Evolutionary conservation across 2,888 invertebrate genomes (phyloP).

Genomic region (Rambutsinella grinnellia): DNA sequence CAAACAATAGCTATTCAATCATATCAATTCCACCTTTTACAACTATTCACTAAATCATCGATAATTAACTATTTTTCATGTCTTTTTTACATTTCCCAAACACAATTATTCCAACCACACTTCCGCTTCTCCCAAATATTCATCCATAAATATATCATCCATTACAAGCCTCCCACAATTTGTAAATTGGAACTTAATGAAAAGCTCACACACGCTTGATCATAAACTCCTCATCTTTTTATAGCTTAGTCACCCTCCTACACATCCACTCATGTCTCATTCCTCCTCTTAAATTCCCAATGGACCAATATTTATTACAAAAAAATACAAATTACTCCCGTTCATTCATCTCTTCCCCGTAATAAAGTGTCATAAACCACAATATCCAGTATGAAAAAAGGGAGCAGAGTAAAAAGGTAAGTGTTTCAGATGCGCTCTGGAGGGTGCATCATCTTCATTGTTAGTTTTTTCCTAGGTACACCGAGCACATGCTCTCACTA

Average conservation of each 20-base stretch:
- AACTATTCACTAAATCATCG: too few species aligned
- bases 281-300: conserved; percentile 5
- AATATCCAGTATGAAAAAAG: neutral
- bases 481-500: neutral
- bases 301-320: conserved; percentile 27
- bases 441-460: conserved; percentile 29
- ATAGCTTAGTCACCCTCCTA: conserved; percentile 13
- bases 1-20: too few species aligned
- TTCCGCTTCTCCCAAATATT: neutral
- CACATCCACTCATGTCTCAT: conserved; percentile 4
- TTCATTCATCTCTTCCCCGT: neutral
- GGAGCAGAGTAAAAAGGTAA: conserved; percentile 10
- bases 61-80: too few species aligned
- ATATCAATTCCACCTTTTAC: too few species aligned
- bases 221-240: neutral
- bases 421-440: neutral
- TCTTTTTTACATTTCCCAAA: too few species aligned
- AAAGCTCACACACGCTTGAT: neutral
- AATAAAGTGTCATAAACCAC: conserved; percentile 21
- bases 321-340: conserved; percentile 22
- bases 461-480: neutral
- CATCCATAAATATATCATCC: neutral
- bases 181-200: neutral
- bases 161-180: neutral
- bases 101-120: neutral